Evolutionary conservation across 2,797 vertebrate species (phyloP), one percentile per base, ranked within the genome.

Genomic region (Catamblyrhynchus diadema): DNA sequence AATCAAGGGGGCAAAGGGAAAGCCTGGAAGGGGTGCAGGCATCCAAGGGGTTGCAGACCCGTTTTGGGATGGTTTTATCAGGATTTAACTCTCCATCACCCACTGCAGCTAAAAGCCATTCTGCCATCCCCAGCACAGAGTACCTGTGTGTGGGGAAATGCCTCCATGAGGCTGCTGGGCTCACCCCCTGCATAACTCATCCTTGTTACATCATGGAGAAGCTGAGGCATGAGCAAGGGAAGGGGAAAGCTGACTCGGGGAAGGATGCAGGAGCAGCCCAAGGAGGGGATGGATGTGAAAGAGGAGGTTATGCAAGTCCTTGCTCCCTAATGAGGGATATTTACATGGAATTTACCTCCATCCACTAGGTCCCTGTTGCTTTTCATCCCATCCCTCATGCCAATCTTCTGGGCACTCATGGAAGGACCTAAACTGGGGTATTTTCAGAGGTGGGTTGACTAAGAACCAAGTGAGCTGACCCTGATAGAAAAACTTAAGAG

Each of bases 401-500:
- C 93, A 95, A 5, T 88, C 83, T 72, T 39, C 54, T 64, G 83
- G 83, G 86, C 94, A 95, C 73, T 88, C 95, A 71, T 4, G 10
- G 70, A 94, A 93, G 73, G 66, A 32, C 81, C 95, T 70, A 77
- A 96, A 96, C 72, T 93, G 94, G 96, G 93, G 59, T 88, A 56
- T 95, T 97, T 97, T 93, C 56, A 64, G 90, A 86, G 93, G 86
- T 86, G 90, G 86, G 67, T 88, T 97, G 95, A 94, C 91, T 91
- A 80, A 97, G 93, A 91, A 93, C 69, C 24, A 16, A 87, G 85
- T 90, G 97, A 97, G 95, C 97, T 96, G 97, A 97, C 96, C 96
- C 96, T 95, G 97, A 96, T 92, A 93, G 90, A 96, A 97, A 97
- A 4, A 71, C 94, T 97, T 97, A 97, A 98, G 98, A 97, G 97